These are phyloP conservation scores for Homalodisca vitripennis DNA, from an alignment of 1,140 invertebrate species.

Conservation along the genomic window DNA sequence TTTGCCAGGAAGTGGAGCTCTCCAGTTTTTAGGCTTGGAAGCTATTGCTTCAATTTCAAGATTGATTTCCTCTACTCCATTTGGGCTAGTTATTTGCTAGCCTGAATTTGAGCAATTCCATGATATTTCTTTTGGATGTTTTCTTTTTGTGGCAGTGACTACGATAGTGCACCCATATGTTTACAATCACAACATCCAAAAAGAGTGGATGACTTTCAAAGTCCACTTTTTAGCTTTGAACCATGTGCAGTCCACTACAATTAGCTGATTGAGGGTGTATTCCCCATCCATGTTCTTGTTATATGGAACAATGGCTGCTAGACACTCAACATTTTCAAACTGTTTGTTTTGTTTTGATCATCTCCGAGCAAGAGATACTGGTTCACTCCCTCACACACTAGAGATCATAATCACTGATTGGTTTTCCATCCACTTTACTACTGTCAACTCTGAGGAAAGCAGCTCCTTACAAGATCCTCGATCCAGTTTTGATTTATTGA, in stretches of 20 bases:
- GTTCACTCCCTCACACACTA: constrained; percentile 28
- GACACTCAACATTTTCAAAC: constrained; percentile 38
- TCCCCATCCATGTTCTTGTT: constrained; percentile 46
- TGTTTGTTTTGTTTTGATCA: constrained; percentile 44
- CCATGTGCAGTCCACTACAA: too few relatives aligned
- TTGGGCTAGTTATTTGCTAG: too few relatives aligned
- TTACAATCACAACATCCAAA: constrained; percentile 42
- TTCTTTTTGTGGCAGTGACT: not conserved
- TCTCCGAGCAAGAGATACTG: constrained; percentile 34
- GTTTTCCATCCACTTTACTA: constrained; percentile 29
- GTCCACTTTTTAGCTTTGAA: constrained; percentile 44
- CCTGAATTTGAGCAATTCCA: not conserved
- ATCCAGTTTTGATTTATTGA: constrained; percentile 1
- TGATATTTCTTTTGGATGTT: constrained; percentile 9
- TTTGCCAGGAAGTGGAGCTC: not conserved
- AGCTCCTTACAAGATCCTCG: not conserved
- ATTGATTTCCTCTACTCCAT: too few relatives aligned
- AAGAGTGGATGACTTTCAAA: constrained; percentile 42
- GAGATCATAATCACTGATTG: constrained; percentile 24
- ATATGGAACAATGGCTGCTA: constrained; percentile 42
- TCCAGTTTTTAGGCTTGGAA: not conserved
- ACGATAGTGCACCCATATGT: constrained; percentile 41
- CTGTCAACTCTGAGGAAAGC: constrained; percentile 16
- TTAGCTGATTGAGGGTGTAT: constrained; percentile 43
- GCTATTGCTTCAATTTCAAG: too few relatives aligned